Percentiles rank a stretch among this genome's conserved stretches.
These are phyloP conservation scores for Coluber constrictor DNA, from an alignment of 2,797 vertebrate genomes.

Conservation along the genomic window DNA sequence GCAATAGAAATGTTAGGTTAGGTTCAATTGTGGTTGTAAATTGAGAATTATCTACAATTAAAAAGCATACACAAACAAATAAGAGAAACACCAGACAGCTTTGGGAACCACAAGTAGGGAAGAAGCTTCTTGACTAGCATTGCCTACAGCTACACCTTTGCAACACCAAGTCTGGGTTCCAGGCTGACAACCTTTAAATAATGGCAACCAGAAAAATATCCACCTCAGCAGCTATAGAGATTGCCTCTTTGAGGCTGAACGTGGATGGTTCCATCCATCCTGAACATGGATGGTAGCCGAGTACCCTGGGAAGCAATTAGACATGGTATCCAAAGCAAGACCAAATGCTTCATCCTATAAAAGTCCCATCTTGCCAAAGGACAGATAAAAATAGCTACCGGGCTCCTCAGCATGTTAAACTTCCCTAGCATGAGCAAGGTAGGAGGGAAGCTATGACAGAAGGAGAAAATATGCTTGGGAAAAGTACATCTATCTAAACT, in stretches of 20 bases:
- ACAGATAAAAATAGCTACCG: constrained; percentile 37
- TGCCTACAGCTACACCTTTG: neutral
- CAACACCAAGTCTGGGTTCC: neutral
- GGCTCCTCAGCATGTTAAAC: constrained; percentile 27
- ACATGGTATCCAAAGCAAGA: constrained; percentile 21
- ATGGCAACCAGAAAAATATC: neutral
- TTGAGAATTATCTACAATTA: neutral
- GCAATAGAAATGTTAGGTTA: neutral
- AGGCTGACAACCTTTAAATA: constrained; percentile 10
- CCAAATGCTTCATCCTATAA: neutral
- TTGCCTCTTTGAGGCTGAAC: constrained; percentile 19
- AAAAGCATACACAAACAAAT: neutral
- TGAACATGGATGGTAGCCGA: too few relatives aligned
- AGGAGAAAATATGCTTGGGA: constrained; percentile 50
- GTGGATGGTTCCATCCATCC: too few relatives aligned
- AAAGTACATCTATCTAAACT: constrained; percentile 42
- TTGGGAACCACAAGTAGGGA: neutral
- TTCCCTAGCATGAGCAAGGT: constrained; percentile 26
- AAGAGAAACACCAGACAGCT: neutral
- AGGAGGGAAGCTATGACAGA: constrained; percentile 37
- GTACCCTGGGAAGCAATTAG: constrained; percentile 1
- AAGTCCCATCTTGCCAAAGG: constrained; percentile 6
- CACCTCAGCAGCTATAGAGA: neutral
- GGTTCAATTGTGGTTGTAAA: neutral
- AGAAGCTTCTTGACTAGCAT: neutral